Conservation (phyloP, 2,888 invertebrate species). For the Eupithecia subfuscata region DNA sequence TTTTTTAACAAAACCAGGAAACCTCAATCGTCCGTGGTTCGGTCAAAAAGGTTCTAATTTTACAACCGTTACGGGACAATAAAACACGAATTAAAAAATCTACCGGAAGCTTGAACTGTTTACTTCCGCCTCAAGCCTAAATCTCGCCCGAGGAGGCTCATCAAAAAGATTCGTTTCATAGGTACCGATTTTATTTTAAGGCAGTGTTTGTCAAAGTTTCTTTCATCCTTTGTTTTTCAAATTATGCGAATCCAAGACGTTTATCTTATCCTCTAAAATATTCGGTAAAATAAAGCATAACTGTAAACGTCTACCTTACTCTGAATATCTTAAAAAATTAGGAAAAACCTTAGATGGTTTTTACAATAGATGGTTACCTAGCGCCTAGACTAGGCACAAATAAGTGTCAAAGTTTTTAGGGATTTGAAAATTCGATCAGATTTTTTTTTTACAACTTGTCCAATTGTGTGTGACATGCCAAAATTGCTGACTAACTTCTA, state of each 20-base stretch:
- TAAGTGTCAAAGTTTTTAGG: not conserved
- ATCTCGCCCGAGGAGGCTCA: slow-evolving; percentile 48
- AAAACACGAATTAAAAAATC: slow-evolving; percentile 53
- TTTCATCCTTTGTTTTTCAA: not conserved
- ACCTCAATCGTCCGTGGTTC: slow-evolving; percentile 31
- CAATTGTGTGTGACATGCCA: not conserved
- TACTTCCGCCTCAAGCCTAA: slow-evolving; percentile 66
- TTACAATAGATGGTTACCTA: not conserved
- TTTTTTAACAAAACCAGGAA: slow-evolving; percentile 25
- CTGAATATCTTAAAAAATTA: not conserved
- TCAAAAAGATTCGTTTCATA: slow-evolving; percentile 53
- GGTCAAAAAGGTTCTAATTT: slow-evolving; percentile 53
- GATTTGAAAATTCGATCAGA: not conserved
- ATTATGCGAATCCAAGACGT: not conserved
- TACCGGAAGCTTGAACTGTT: slow-evolving; percentile 63
- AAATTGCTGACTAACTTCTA: not conserved
- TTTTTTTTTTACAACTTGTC: not conserved
- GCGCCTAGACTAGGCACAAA: not conserved
- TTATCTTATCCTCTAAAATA: not conserved
- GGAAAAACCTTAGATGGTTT: too few species aligned
- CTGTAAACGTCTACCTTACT: not conserved
- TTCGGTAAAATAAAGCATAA: not conserved
- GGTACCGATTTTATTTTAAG: slow-evolving; percentile 51
- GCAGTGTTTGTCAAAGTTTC: slow-evolving; percentile 59
- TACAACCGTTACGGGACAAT: slow-evolving; percentile 59